These are phyloP conservation scores for Parapristionchus giblindavisi DNA, from an alignment of 2,888 invertebrate species.

Conservation along the genomic window DNA sequence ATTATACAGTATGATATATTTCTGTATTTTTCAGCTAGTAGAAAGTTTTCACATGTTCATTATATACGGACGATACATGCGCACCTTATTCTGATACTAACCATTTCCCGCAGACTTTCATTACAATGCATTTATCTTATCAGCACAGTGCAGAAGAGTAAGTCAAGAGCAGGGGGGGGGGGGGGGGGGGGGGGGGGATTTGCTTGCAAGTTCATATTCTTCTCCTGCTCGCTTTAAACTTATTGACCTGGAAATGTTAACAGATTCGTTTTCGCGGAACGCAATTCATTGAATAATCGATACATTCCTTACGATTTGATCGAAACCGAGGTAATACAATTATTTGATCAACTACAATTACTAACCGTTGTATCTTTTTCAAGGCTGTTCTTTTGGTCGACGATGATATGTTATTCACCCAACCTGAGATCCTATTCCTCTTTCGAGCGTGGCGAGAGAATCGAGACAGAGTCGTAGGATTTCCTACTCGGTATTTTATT, in stretches of 20 bases:
- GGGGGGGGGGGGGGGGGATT: too few species aligned
- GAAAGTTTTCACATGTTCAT: too few species aligned
- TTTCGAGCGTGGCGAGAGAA: conserved; percentile 98
- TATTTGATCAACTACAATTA: conserved; percentile 79
- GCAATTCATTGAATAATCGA: conserved; percentile 95
- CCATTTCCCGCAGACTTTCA: too few species aligned
- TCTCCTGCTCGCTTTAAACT: too few species aligned
- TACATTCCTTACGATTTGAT: conserved; percentile 93
- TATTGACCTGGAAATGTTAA: background rate
- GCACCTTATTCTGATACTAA: too few species aligned
- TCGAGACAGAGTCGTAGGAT: conserved; percentile 92
- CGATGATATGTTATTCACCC: conserved; percentile 93
- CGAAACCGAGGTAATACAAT: conserved; percentile 80
- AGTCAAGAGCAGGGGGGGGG: too few species aligned
- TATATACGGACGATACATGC: too few species aligned
- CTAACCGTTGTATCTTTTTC: conserved; percentile 75
- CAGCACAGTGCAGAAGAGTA: too few species aligned
- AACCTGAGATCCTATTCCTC: conserved; percentile 97
- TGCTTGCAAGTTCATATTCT: too few species aligned
- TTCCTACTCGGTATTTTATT: conserved; percentile 80
- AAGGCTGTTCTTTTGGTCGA: conserved; percentile 96
- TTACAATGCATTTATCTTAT: too few species aligned
- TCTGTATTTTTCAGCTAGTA: too few species aligned
- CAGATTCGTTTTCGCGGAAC: conserved; percentile 81
- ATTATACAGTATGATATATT: too few species aligned